These are phyloP conservation scores for Graphium colonna DNA, from an alignment of 2,888 invertebrate genomes.

Conservation along the genomic window DNA sequence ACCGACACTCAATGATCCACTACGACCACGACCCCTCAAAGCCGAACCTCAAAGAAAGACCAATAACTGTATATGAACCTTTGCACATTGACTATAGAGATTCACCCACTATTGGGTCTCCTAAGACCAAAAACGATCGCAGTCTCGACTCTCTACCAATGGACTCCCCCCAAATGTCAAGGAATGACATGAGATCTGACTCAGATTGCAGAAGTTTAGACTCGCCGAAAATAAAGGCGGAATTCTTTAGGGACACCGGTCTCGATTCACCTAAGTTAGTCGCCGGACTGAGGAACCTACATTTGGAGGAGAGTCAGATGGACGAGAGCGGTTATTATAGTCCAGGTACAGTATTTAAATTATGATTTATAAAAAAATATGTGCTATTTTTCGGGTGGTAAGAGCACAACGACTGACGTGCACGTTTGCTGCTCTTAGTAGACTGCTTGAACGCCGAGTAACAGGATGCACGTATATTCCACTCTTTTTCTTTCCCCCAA, in stretches of 20 bases:
- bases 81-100: conserved; percentile 69
- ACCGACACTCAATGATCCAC: conserved; percentile 76
- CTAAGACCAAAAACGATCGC: conserved; percentile 65
- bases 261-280: conserved; percentile 67
- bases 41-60: conserved; percentile 65
- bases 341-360: conserved; percentile 57
- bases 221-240: conserved; percentile 65
- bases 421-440: no score
- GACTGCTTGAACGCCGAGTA: no score
- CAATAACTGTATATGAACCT: conserved; percentile 69
- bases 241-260: conserved; percentile 61
- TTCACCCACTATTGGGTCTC: conserved; percentile 63
- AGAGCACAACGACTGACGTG: no score
- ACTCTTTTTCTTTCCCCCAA: no score
- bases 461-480: no score
- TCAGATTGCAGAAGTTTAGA: conserved; percentile 67
- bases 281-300: conserved; percentile 63
- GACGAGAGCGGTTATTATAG: conserved; percentile 75
- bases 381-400: no score
- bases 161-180: conserved; percentile 67
- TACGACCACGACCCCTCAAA: conserved; percentile 68
- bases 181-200: conserved; percentile 62
- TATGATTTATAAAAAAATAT: no score
- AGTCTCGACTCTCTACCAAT: conserved; percentile 70
- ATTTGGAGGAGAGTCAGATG: conserved; percentile 72